phyloP scores from a whole-genome alignment of 2,888 invertebrate species.

The Lasioglossum vierecki region DNA sequence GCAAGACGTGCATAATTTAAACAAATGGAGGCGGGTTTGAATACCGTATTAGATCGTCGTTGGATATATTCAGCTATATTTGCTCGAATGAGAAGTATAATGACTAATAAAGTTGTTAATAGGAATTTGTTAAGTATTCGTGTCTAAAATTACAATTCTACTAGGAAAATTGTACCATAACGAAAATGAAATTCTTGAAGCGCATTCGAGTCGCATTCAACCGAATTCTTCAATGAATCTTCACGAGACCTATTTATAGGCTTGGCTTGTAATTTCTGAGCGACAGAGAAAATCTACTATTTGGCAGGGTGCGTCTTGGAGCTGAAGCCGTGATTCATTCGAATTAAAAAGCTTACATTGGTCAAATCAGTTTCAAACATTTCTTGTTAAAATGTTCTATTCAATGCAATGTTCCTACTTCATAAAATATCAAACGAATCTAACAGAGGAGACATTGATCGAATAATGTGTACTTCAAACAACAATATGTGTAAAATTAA shows the following conservation, averaged over 20 bases:
- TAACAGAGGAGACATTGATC: neutral
- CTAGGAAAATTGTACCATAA: neutral
- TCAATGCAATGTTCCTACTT: neutral
- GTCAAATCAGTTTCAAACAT: neutral
- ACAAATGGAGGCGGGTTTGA: neutral
- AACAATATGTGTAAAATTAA: too few relatives aligned
- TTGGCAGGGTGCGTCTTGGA: neutral
- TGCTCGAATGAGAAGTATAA: neutral
- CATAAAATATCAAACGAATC: neutral
- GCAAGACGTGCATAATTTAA: neutral
- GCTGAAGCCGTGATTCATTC: neutral
- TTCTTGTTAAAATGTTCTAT: neutral
- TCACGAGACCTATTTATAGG: slow-evolving; percentile 21
- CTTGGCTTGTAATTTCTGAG: neutral
- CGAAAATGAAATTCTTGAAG: slow-evolving; percentile 2
- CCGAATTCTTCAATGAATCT: slow-evolving; percentile 3
- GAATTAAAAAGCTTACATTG: neutral
- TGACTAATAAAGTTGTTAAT: neutral
- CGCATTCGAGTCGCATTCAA: slow-evolving; percentile 4
- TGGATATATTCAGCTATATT: neutral
- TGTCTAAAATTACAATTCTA: neutral
- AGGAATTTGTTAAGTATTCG: neutral
- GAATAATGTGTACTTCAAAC: neutral
- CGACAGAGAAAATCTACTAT: neutral
- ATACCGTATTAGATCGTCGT: neutral